Conservation (phyloP, 1,140 invertebrate species). For the Oreohelix idahoensis region DNA sequence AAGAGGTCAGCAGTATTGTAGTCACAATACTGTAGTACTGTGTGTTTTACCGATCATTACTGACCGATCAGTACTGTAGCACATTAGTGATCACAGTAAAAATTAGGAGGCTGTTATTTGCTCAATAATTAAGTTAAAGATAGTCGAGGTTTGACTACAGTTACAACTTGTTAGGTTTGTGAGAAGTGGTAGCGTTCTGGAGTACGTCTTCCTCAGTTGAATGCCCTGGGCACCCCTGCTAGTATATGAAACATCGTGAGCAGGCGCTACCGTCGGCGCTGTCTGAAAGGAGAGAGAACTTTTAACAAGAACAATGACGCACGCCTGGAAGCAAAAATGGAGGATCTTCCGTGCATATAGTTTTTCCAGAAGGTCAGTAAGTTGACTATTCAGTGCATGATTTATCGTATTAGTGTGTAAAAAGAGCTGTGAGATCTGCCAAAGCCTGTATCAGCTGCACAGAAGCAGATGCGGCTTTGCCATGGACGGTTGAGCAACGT, state of each 20-base stretch:
- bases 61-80: not conserved
- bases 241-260: not conserved
- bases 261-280: not conserved
- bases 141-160: not conserved
- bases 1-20: not conserved
- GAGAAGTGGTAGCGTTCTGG: not conserved
- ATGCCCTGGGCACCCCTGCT: slow-evolving; percentile 8
- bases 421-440: no score
- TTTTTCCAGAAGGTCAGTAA: not conserved
- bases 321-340: slow-evolving; percentile 18
- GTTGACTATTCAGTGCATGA: no score
- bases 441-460: no score
- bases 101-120: not conserved
- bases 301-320: slow-evolving; percentile 16
- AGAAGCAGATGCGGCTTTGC: no score
- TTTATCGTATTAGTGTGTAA: no score
- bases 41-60: not conserved
- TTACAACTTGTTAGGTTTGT: not conserved
- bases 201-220: not conserved
- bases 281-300: not conserved
- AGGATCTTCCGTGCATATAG: not conserved
- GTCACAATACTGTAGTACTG: not conserved
- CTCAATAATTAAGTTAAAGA: not conserved
- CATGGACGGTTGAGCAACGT: no score
- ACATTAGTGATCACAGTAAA: not conserved